Evolutionary conservation across 1,140 invertebrate species (phyloP), one percentile per base, ranked within the genome.

Genomic region (Melanaphis sacchari): DNA sequence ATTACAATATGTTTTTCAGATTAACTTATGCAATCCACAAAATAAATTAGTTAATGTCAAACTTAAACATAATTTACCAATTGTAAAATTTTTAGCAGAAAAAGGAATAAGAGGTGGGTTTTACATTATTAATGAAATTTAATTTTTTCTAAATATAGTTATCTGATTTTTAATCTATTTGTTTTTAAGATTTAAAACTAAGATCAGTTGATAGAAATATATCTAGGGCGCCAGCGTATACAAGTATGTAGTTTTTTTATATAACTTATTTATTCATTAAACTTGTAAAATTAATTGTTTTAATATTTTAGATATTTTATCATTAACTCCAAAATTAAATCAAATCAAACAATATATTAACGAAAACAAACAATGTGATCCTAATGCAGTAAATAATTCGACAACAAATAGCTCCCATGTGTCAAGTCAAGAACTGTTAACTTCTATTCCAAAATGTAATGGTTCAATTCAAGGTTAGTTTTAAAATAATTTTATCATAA

Each of bases 41-140:
- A 93, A 93, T 52, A 93, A 93, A 84, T 52, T 93, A 84, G 81
- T 93, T 18, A 93, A 93, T 54, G 91, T 93, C 15, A 82, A 46
- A 41, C 76, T 93, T 52, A 93, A 93, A 84, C 91, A 93, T 38
- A 93, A 49, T 22, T 52, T 93, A 5, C 91, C 91, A 36, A 84
- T 93, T 9, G 46, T 93, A 7, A 93, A 85, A 49, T 49, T 93
- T 84, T 54, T 93, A 41, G 91, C 76, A 31, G 91, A 93, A 41
- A 82, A 52, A n/a, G 91, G 91, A 59, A 40, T 93, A 1, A 93
- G 84, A 54, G 91, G 91, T 93, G 24, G 18, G 81, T 84, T 84
- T 43, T 41, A 22, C 0, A 66, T 43, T 54, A n/a, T 5, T 81
- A 18, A 15, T 82, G 38, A 49, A 3, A n/a, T n/a, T 76, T 9